A percentile compares a stretch with the other conserved stretches of the same genome.
These are phyloP conservation scores for Apogon hyalosoma DNA, from an alignment of 2,797 vertebrate species.

Conservation along the genomic window DNA sequence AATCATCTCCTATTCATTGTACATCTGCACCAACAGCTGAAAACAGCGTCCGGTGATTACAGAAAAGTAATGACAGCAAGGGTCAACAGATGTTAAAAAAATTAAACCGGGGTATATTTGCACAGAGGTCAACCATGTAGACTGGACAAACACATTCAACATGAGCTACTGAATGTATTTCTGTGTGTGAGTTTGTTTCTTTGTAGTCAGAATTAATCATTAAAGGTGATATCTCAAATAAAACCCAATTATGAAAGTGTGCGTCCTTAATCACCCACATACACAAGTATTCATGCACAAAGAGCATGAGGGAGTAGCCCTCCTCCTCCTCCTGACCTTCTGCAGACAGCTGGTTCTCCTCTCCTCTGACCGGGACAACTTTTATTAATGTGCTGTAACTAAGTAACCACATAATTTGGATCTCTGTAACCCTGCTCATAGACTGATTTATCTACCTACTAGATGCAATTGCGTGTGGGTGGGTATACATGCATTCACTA, in stretches of 20 bases:
- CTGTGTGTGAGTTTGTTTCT: slow-evolving; percentile 23
- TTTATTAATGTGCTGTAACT: slow-evolving; percentile 81
- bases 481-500: slow-evolving; percentile 41
- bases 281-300: slow-evolving; percentile 23
- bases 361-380: slow-evolving; percentile 62
- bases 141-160: slow-evolving; percentile 34
- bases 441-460: slow-evolving; percentile 70
- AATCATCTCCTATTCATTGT: slow-evolving; percentile 38
- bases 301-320: slow-evolving; percentile 55
- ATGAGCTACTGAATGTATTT: slow-evolving; percentile 41
- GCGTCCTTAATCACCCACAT: slow-evolving; percentile 4
- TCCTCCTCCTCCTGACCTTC: slow-evolving; percentile 72
- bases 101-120: slow-evolving; percentile 19
- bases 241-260: slow-evolving; percentile 34
- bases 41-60: slow-evolving; percentile 60
- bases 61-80: slow-evolving; percentile 32
- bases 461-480: slow-evolving; percentile 31
- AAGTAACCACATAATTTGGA: slow-evolving; percentile 79
- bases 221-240: slow-evolving; percentile 30
- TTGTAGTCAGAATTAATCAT: slow-evolving; percentile 31
- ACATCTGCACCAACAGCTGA: slow-evolving; percentile 69
- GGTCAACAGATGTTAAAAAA: slow-evolving; percentile 32
- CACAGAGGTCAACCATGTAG: slow-evolving; percentile 41
- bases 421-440: slow-evolving; percentile 64
- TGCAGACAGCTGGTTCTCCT: slow-evolving; percentile 71